Evolutionary conservation across 2,113 vertebrate species (phyloP).

Genomic region (Cyprinus carpio): DNA sequence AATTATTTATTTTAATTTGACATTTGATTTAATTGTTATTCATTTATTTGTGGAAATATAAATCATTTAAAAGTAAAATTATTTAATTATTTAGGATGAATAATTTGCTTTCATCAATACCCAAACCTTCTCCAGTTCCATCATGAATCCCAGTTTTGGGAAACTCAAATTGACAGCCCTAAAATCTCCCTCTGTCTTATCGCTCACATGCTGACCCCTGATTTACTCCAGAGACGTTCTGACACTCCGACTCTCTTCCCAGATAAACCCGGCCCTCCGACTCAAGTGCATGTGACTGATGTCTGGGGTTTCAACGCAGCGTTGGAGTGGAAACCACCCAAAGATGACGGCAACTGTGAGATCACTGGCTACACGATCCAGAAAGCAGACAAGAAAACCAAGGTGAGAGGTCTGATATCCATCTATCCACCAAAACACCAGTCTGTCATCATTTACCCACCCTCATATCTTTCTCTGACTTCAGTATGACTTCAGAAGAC

Average conservation of each 20-base stretch:
- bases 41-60: not conserved
- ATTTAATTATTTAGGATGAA: not conserved
- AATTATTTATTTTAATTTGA: not conserved
- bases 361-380: constrained; percentile 85
- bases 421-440: constrained; percentile 70
- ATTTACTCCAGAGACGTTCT: not conserved
- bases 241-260: constrained; percentile 25
- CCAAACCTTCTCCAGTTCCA: not conserved
- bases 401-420: constrained; percentile 68
- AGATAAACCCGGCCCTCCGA: constrained; percentile 84
- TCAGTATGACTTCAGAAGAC: not conserved
- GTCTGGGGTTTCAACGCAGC: constrained; percentile 89
- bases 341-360: constrained; percentile 85
- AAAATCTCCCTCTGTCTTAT: not conserved
- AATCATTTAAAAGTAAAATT: not conserved
- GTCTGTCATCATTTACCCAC: not conserved
- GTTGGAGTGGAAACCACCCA: constrained; percentile 84
- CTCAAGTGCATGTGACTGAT: constrained; percentile 78
- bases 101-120: not conserved
- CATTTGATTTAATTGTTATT: not conserved
- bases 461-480: constrained; percentile 33
- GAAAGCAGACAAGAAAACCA: constrained; percentile 91
- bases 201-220: not conserved
- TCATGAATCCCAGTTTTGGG: not conserved
- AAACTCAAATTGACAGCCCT: not conserved